A percentile compares a stretch with the other conserved stretches of the same genome.
These are phyloP conservation scores for Ptychoptera albimana DNA, from an alignment of 2,888 invertebrate genomes.

Conservation along the genomic window DNA sequence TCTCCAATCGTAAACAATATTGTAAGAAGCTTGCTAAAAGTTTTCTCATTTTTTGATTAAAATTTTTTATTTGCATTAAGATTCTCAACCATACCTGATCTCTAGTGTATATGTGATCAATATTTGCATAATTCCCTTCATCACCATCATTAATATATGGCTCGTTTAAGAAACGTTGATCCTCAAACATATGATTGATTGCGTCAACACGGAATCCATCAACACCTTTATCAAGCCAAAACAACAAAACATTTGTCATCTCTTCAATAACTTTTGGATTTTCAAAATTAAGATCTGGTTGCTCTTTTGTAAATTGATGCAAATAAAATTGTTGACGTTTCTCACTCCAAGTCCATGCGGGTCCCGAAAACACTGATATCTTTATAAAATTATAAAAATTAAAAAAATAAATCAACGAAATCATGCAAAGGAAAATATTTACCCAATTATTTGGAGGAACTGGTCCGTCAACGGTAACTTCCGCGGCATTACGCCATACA, in stretches of 20 bases:
- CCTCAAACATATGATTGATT: conserved; percentile 40
- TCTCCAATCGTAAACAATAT: conserved; percentile 60
- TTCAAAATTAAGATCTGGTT: conserved; percentile 68
- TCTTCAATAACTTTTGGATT: conserved; percentile 48
- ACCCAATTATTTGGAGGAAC: conserved; percentile 63
- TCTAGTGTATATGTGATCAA: conserved; percentile 44
- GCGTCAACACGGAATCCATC: conserved; percentile 63
- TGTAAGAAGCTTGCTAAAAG: conserved; percentile 36
- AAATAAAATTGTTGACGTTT: conserved; percentile 47
- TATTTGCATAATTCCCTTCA: conserved; percentile 29
- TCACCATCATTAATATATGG: conserved; percentile 30
- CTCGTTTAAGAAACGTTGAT: conserved; percentile 34
- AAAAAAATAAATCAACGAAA: conserved; percentile 14
- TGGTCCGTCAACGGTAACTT: conserved; percentile 24
- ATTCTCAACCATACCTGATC: conserved; percentile 26
- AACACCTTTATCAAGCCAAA: conserved; percentile 60
- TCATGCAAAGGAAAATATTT: conserved; percentile 11
- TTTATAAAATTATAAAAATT: conserved; percentile 1
- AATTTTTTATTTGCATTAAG: no score
- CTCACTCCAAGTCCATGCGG: conserved; percentile 52
- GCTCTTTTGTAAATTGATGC: conserved; percentile 43
- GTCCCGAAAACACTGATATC: conserved; percentile 38
- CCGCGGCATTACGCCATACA: conserved; percentile 48
- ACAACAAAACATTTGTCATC: conserved; percentile 44
- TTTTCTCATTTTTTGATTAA: no score